A percentile compares a stretch with the other conserved stretches of the same genome.
phyloP scores from a whole-genome alignment of 2,113 vertebrate genomes.

The Microtus pennsylvanicus region DNA sequence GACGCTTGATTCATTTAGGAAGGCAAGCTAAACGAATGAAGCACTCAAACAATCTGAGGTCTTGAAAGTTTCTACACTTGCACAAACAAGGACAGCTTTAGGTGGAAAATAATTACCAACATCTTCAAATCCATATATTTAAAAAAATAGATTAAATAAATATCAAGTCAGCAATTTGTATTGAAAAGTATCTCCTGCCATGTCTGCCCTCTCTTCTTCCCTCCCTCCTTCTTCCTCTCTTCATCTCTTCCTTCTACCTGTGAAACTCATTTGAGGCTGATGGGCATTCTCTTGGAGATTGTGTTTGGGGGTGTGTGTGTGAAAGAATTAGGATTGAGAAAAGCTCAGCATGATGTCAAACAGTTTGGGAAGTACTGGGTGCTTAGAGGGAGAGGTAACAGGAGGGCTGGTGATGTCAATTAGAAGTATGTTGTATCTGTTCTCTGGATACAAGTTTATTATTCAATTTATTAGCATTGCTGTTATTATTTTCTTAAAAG shows the following conservation, averaged over 20 bases:
- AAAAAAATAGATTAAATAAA: not conserved
- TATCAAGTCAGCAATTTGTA: not conserved
- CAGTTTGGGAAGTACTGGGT: not conserved
- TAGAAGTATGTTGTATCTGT: not conserved
- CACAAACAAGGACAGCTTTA: not conserved
- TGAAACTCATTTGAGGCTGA: not conserved
- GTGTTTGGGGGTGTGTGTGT: too few relatives aligned
- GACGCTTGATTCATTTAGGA: not conserved
- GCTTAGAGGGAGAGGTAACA: accelerated
- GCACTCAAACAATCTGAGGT: not conserved
- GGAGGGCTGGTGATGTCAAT: not conserved
- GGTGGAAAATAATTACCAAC: not conserved
- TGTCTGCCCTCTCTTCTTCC: too few relatives aligned
- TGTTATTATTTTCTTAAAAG: not conserved
- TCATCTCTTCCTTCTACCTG: not conserved
- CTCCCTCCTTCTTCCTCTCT: not conserved
- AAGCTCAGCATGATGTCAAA: not conserved
- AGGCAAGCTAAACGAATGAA: not conserved
- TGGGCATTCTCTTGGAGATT: too few relatives aligned
- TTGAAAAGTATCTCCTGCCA: not conserved
- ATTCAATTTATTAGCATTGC: not conserved
- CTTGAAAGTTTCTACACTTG: not conserved
- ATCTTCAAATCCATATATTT: not conserved
- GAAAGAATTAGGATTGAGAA: not conserved
- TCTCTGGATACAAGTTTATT: too few relatives aligned